Evolutionary conservation across 2,888 invertebrate species (phyloP).

Genomic region (Meganola albula): DNA sequence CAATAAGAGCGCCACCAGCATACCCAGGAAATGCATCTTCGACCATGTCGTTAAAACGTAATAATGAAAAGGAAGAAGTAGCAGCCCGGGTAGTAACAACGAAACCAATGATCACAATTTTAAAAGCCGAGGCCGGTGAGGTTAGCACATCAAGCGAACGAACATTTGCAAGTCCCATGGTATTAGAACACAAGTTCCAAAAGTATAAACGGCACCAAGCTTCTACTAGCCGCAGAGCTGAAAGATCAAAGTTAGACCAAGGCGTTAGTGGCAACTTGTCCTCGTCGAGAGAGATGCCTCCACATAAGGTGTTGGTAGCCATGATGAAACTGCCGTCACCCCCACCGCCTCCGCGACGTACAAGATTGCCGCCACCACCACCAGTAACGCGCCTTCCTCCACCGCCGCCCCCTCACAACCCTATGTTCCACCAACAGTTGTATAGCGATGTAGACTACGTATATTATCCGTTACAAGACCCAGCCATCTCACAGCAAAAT

Average conservation of each 20-base stretch:
- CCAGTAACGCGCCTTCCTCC: constrained; percentile 81
- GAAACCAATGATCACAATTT: constrained; percentile 85
- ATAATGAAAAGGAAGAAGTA: constrained; percentile 79
- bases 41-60: constrained; percentile 35
- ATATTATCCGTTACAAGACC: constrained; percentile 93
- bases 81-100: constrained; percentile 87
- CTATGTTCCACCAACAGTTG: constrained; percentile 91
- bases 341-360: constrained; percentile 74
- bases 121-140: constrained; percentile 86
- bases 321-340: constrained; percentile 80
- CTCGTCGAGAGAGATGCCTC: constrained; percentile 61
- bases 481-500: constrained; percentile 92
- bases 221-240: constrained; percentile 78
- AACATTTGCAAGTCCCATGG: constrained; percentile 72
- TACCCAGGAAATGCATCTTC: constrained; percentile 72
- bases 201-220: constrained; percentile 70
- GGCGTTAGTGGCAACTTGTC: constrained; percentile 65
- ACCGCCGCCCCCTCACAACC: constrained; percentile 87
- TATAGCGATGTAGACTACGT: constrained; percentile 95
- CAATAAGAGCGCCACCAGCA: constrained; percentile 81
- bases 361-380: constrained; percentile 84
- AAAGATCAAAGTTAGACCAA: constrained; percentile 79
- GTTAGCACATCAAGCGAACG: constrained; percentile 80
- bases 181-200: constrained; percentile 67
- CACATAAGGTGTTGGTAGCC: constrained; percentile 63